These are phyloP conservation scores for Glaucomys volans DNA, from an alignment of 2,113 vertebrate species.

Conservation along the genomic window DNA sequence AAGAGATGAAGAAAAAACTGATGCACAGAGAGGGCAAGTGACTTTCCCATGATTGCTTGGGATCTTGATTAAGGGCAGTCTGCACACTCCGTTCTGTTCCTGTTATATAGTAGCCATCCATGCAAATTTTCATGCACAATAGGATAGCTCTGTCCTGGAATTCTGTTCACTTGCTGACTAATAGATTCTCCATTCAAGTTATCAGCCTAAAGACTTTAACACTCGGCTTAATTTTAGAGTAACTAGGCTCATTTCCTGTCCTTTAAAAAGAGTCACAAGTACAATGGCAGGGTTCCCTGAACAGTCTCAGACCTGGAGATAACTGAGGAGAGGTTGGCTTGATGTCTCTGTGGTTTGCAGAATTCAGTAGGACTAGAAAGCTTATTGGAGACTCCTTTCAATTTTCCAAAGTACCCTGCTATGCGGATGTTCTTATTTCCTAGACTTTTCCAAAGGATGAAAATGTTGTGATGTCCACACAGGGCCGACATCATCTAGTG, in stretches of 20 bases:
- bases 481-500: background rate
- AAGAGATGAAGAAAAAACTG: background rate
- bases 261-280: constrained; percentile 1
- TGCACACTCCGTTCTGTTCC: background rate
- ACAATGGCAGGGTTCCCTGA: background rate
- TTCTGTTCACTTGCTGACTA: background rate
- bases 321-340: background rate
- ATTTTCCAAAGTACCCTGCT: background rate
- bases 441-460: constrained; percentile 11
- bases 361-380: background rate
- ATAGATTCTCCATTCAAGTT: background rate
- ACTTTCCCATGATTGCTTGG: background rate
- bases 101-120: background rate
- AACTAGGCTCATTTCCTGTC: background rate
- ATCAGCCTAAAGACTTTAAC: background rate
- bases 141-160: background rate
- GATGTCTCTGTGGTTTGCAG: background rate
- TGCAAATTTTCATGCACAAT: background rate
- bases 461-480: background rate
- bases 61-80: background rate
- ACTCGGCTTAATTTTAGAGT: background rate
- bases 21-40: background rate
- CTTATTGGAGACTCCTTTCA: background rate
- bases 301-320: background rate
- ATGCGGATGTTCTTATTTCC: background rate